Conservation (phyloP, 2,797 vertebrate species). For the Leptodactylus fallax region DNA sequence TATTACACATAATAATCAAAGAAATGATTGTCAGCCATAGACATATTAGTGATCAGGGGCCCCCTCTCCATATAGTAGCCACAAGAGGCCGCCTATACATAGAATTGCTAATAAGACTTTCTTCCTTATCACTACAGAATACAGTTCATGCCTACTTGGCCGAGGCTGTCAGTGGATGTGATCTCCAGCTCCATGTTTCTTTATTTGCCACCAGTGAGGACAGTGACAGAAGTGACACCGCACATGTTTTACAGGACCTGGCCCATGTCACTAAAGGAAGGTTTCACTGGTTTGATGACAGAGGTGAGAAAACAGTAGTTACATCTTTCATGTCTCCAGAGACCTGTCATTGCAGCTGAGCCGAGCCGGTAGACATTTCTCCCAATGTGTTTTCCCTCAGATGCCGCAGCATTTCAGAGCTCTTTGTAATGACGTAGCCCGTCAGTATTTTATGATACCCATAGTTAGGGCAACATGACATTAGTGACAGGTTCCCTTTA, state of each 20-base stretch:
- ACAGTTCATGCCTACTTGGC: constrained; percentile 73
- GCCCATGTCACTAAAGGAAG: constrained; percentile 72
- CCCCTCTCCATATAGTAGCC: background rate
- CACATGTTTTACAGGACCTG: constrained; percentile 68
- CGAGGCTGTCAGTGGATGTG: constrained; percentile 71
- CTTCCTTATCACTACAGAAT: constrained; percentile 67
- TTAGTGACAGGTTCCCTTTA: no score
- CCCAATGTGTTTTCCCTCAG: no score
- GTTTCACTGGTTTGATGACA: constrained; percentile 84
- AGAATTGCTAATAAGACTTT: background rate
- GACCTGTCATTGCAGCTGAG: no score
- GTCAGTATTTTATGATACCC: no score
- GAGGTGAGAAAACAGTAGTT: constrained; percentile 70
- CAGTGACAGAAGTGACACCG: constrained; percentile 66
- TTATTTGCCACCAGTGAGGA: constrained; percentile 70
- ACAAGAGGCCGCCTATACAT: background rate
- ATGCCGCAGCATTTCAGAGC: no score
- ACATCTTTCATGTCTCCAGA: no score
- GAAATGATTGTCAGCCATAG: background rate
- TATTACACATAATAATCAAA: background rate
- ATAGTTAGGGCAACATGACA: no score
- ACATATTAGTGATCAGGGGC: background rate
- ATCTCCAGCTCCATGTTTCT: constrained; percentile 78
- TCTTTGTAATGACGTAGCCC: no score
- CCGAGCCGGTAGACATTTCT: no score